Percentiles rank a stretch among this genome's conserved stretches.
phyloP scores from a whole-genome alignment of 35 echinoderm and acorn worm species.

The Patiria miniata region DNA sequence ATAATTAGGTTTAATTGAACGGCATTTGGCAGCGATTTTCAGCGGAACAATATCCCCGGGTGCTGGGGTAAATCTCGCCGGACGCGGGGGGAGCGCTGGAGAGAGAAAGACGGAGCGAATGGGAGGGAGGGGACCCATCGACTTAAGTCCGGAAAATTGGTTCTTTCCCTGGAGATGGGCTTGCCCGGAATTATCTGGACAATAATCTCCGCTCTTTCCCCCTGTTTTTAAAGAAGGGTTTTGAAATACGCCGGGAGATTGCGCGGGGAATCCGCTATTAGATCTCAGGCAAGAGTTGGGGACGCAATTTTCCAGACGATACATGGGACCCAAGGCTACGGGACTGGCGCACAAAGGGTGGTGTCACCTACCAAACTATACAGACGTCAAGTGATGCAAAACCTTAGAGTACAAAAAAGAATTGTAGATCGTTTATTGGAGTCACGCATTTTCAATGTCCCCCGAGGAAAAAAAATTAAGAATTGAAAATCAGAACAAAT shows the following conservation, averaged over 20 bases:
- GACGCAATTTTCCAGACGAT: conserved; percentile 16
- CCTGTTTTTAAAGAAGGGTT: too few relatives aligned
- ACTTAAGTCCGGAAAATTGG: conserved; percentile 24
- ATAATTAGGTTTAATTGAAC: conserved; percentile 34
- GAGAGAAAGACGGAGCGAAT: too few relatives aligned
- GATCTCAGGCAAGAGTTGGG: not conserved
- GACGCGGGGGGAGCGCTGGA: not conserved
- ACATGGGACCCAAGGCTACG: not conserved
- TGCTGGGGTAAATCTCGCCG: not conserved
- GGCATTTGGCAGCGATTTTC: conserved; percentile 27
- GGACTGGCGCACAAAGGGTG: not conserved
- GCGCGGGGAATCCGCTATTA: not conserved
- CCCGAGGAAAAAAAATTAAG: too few relatives aligned
- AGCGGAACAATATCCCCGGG: conserved; percentile 21
- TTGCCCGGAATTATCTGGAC: conserved; percentile 1
- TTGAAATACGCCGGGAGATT: not conserved
- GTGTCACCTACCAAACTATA: too few relatives aligned
- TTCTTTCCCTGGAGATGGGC: not conserved
- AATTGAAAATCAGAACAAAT: too few relatives aligned
- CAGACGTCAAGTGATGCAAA: too few relatives aligned
- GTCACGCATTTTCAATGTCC: too few relatives aligned
- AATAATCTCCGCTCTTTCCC: conserved; percentile 2
- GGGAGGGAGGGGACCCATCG: not conserved
- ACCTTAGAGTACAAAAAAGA: too few relatives aligned
- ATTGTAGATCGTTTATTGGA: too few relatives aligned